phyloP scores from a whole-genome alignment of 1,140 invertebrate genomes.

The Monochamus saltuarius region DNA sequence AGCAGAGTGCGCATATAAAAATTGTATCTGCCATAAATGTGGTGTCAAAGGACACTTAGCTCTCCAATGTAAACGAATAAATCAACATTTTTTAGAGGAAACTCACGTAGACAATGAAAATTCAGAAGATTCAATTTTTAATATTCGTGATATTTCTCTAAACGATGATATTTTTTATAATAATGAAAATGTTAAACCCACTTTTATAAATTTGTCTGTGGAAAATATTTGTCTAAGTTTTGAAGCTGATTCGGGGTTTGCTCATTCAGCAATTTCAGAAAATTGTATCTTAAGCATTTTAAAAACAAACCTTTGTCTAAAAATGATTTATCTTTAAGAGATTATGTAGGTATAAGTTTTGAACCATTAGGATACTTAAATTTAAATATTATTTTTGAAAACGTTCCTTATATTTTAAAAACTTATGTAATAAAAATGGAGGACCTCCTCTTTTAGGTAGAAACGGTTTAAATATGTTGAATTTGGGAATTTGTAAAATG shows the following conservation, averaged over 20 bases:
- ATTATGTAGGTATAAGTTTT: constrained; percentile 23
- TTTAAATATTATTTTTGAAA: constrained; percentile 16
- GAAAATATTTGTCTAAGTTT: constrained; percentile 22
- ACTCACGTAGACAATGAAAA: not conserved
- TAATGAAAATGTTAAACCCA: constrained; percentile 18
- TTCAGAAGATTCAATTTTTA: not conserved
- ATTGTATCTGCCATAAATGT: constrained; percentile 16
- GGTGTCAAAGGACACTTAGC: constrained; percentile 18
- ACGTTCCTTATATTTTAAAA: not conserved
- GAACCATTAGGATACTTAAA: constrained; percentile 17
- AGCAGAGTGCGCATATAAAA: constrained; percentile 1
- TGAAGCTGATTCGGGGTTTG: constrained; percentile 23
- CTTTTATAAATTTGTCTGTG: constrained; percentile 17
- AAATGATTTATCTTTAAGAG: constrained; percentile 26
- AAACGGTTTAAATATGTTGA: constrained; percentile 8
- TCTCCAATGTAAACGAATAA: constrained; percentile 3
- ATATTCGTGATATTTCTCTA: not conserved
- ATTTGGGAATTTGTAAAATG: constrained; percentile 18
- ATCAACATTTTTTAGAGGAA: constrained; percentile 4
- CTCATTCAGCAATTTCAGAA: constrained; percentile 24
- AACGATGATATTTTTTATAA: not conserved
- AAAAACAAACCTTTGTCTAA: constrained; percentile 13
- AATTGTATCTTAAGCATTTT: constrained; percentile 27
- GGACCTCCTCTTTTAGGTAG: constrained; percentile 10
- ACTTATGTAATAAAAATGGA: constrained; percentile 14